These are phyloP conservation scores for Amiota minor DNA, from an alignment of 2,888 invertebrate species.

Conservation along the genomic window DNA sequence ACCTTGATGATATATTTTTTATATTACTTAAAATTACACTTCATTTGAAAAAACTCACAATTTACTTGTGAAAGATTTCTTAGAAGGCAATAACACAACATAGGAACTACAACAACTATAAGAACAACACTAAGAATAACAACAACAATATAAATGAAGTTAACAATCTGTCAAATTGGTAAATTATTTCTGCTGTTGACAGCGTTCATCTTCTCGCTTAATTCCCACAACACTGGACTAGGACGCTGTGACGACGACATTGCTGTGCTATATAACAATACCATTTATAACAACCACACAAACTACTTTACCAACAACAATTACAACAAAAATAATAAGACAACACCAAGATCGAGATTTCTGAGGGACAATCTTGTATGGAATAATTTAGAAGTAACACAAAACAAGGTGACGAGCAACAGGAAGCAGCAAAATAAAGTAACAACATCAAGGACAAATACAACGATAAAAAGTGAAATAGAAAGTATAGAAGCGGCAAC, in stretches of 20 bases:
- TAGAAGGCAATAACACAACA: too few relatives aligned
- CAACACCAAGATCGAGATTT: not conserved
- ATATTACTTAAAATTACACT: too few relatives aligned
- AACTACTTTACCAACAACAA: constrained; percentile 26
- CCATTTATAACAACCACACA: constrained; percentile 32
- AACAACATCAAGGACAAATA: constrained; percentile 43
- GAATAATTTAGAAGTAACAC: constrained; percentile 24
- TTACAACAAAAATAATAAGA: constrained; percentile 22
- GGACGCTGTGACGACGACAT: constrained; percentile 21
- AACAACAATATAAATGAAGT: constrained; percentile 71
- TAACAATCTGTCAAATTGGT: constrained; percentile 73
- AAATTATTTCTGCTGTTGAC: constrained; percentile 74
- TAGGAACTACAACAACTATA: constrained; percentile 10
- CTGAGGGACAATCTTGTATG: not conserved
- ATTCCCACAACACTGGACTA: constrained; percentile 57
- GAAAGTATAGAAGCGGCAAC: constrained; percentile 26
- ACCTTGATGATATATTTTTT: too few relatives aligned
- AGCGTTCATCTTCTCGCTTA: constrained; percentile 71
- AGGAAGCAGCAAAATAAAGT: constrained; percentile 28
- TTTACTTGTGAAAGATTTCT: too few relatives aligned
- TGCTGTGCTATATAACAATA: not conserved
- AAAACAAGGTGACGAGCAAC: constrained; percentile 33
- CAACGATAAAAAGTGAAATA: constrained; percentile 39
- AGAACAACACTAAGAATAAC: constrained; percentile 18
- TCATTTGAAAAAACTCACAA: too few relatives aligned